phyloP scores from a whole-genome alignment of 2,113 vertebrate genomes.

The Otolemur garnettii region DNA sequence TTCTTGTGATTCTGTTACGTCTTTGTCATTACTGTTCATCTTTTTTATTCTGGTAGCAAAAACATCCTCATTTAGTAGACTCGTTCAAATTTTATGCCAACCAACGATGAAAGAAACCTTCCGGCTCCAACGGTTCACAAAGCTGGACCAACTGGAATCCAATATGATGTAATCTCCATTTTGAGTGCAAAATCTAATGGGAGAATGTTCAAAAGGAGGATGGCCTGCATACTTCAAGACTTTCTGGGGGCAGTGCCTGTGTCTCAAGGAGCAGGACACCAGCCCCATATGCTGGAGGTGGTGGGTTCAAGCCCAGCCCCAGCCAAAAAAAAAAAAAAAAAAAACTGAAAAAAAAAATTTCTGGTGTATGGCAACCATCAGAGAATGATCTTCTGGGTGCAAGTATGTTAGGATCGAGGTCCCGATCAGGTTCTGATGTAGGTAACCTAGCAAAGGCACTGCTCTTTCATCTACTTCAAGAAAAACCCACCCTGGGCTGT shows the following conservation, averaged over 20 bases:
- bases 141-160: conserved; percentile 96
- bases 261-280: no score
- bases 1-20: conserved; percentile 92
- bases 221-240: conserved; percentile 93
- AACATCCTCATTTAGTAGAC: conserved; percentile 95
- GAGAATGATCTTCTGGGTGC: conserved; percentile 92
- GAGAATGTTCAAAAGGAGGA: conserved; percentile 93
- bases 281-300: no score
- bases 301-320: no score
- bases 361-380: conserved; percentile 92
- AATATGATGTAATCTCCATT: conserved; percentile 94
- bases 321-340: no score
- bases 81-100: conserved; percentile 93
- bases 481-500: conserved; percentile 95
- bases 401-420: conserved; percentile 91
- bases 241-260: conserved; percentile 62
- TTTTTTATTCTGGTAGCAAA: conserved; percentile 90
- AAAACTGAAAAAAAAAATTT: conserved; percentile 77
- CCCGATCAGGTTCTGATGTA: conserved; percentile 95
- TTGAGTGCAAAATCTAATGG: conserved; percentile 92
- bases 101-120: conserved; percentile 94
- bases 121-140: conserved; percentile 95
- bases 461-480: conserved; percentile 96
- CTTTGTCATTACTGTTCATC: conserved; percentile 86
- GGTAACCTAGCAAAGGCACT: conserved; percentile 95